Conservation (phyloP, 2,888 invertebrate species). For the Empis livida region DNA sequence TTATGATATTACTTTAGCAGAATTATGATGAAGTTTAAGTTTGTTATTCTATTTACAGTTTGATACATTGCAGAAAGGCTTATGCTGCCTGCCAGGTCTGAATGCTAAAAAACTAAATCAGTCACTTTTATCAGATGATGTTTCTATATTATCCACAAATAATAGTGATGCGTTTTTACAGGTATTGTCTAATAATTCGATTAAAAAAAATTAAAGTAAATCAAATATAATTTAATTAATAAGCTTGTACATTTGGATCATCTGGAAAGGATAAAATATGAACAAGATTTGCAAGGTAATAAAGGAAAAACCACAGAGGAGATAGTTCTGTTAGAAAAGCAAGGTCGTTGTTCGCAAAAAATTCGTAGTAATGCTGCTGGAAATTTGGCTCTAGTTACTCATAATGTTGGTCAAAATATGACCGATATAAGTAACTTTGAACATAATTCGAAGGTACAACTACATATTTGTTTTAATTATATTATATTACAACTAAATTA, state of each 20-base stretch:
- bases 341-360: slow-evolving; percentile 17
- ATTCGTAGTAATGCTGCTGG: slow-evolving; percentile 13
- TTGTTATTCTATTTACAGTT: slow-evolving; percentile 3
- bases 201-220: background rate
- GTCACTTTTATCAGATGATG: slow-evolving; percentile 15
- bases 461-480: too few relatives aligned
- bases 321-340: slow-evolving; percentile 16
- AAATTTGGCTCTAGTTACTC: slow-evolving; percentile 16
- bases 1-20: too few relatives aligned
- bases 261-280: slow-evolving; percentile 13
- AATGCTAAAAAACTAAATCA: slow-evolving; percentile 16
- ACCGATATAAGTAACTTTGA: slow-evolving; percentile 18
- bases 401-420: slow-evolving; percentile 18
- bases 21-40: too few relatives aligned
- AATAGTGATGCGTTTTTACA: slow-evolving; percentile 18
- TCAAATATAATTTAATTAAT: slow-evolving; percentile 5
- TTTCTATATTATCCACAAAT: slow-evolving; percentile 16
- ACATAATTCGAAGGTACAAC: slow-evolving; percentile 10
- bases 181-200: slow-evolving; percentile 6
- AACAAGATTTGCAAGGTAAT: slow-evolving; percentile 10
- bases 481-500: too few relatives aligned
- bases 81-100: slow-evolving; percentile 18
- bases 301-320: slow-evolving; percentile 14
- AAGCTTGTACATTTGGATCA: slow-evolving; percentile 15
- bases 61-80: slow-evolving; percentile 14